Evolutionary conservation across 1,140 invertebrate species (phyloP).

Genomic region (Leptinotarsa texana): DNA sequence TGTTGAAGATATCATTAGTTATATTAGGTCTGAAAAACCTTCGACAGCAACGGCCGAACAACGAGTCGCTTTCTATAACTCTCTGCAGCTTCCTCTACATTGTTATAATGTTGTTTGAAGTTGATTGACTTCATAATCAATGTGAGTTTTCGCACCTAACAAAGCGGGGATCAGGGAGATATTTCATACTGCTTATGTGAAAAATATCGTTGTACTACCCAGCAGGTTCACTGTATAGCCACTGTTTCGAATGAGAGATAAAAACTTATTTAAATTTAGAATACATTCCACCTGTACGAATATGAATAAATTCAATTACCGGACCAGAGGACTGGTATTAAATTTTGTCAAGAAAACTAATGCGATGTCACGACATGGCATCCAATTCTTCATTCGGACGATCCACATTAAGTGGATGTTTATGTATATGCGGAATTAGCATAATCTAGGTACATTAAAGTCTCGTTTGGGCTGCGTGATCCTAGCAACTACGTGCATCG

Average conservation of each 20-base stretch:
- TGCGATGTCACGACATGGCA: conserved; percentile 23
- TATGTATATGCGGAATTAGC: conserved; percentile 48
- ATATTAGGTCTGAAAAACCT: no score
- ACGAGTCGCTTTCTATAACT: no score
- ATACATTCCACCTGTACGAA: background rate
- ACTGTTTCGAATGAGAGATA: conserved; percentile 1
- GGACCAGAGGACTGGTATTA: background rate
- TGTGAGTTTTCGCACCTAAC: no score
- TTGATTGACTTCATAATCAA: no score
- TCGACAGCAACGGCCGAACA: no score
- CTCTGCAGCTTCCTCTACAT: no score
- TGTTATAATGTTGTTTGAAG: no score
- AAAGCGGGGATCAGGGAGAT: no score
- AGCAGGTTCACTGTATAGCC: background rate
- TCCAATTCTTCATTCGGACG: conserved; percentile 38
- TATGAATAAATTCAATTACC: background rate
- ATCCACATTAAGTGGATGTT: conserved; percentile 48
- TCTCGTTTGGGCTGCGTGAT: background rate
- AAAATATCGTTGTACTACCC: background rate
- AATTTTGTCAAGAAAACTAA: conserved; percentile 22
- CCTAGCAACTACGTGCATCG: background rate
- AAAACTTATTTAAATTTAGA: background rate
- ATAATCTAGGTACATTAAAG: conserved; percentile 48
- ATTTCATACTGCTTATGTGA: no score
- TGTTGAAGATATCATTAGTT: no score